phyloP scores from a whole-genome alignment of 2,113 vertebrate species.

The Micromys minutus region DNA sequence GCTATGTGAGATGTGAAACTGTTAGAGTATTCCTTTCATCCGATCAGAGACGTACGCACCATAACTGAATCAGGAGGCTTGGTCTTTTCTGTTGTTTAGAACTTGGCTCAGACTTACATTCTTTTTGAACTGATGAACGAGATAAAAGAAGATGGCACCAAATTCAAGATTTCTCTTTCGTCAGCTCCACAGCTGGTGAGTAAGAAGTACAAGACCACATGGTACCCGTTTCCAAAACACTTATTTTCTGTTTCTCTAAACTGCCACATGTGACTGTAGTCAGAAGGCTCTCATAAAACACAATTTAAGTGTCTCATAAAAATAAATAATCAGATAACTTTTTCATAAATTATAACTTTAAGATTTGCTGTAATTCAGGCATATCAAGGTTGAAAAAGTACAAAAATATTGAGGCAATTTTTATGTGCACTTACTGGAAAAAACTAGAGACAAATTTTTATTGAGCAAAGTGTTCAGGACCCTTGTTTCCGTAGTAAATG shows the following conservation, averaged over 20 bases:
- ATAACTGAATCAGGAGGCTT: slow-evolving; percentile 24
- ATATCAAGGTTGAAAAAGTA: neutral
- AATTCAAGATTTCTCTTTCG: slow-evolving; percentile 92
- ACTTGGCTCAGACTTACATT: slow-evolving; percentile 95
- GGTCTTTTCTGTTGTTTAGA: slow-evolving; percentile 85
- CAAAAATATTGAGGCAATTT: neutral
- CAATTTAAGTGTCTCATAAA: slow-evolving; percentile 47
- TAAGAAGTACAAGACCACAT: slow-evolving; percentile 51
- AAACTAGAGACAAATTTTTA: neutral
- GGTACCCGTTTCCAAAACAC: neutral
- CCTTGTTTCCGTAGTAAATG: slow-evolving; percentile 19
- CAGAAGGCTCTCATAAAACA: neutral
- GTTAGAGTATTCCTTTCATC: slow-evolving; percentile 8
- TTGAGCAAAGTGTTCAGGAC: slow-evolving; percentile 7
- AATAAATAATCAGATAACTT: slow-evolving; percentile 13
- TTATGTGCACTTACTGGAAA: slow-evolving; percentile 11
- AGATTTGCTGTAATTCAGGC: neutral
- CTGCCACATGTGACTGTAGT: neutral
- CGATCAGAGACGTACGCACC: neutral
- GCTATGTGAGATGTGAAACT: slow-evolving; percentile 29
- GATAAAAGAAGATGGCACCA: slow-evolving; percentile 95
- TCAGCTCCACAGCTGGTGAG: slow-evolving; percentile 91
- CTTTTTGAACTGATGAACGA: slow-evolving; percentile 95
- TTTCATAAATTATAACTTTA: slow-evolving; percentile 15
- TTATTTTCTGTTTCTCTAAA: neutral